Conservation (phyloP, 2,113 vertebrate species). For the Centropus unirufus region DNA sequence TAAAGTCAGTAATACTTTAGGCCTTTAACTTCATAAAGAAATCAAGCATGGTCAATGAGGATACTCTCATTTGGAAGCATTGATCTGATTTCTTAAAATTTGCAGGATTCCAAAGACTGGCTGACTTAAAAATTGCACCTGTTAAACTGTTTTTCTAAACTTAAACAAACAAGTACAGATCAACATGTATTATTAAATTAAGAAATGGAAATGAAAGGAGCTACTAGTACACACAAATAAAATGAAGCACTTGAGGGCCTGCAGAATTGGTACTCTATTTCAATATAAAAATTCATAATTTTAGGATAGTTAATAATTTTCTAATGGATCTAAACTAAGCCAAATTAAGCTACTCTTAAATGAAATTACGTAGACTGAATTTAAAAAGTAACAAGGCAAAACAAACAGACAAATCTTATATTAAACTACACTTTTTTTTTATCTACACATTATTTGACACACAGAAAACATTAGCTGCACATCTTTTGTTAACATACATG, state of each 20-base stretch:
- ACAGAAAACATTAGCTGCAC: neutral
- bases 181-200: neutral
- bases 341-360: neutral
- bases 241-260: neutral
- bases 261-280: neutral
- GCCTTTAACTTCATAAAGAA: neutral
- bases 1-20: neutral
- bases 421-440: neutral
- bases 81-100: slow-evolving; percentile 1
- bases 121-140: neutral
- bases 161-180: neutral
- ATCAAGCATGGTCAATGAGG: neutral
- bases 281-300: neutral
- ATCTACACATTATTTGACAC: neutral
- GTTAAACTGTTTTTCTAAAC: neutral
- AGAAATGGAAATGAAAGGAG: neutral
- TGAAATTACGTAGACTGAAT: neutral
- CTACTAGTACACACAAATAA: neutral
- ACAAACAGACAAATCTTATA: neutral
- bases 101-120: neutral
- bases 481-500: neutral
- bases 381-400: neutral
- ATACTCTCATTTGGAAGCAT: neutral
- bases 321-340: neutral
- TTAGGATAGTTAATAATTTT: neutral